Evolutionary conservation across 2,888 invertebrate genomes (phyloP), one percentile per base, ranked within the genome.

Genomic region (Caenorhabditis zanzibari): DNA sequence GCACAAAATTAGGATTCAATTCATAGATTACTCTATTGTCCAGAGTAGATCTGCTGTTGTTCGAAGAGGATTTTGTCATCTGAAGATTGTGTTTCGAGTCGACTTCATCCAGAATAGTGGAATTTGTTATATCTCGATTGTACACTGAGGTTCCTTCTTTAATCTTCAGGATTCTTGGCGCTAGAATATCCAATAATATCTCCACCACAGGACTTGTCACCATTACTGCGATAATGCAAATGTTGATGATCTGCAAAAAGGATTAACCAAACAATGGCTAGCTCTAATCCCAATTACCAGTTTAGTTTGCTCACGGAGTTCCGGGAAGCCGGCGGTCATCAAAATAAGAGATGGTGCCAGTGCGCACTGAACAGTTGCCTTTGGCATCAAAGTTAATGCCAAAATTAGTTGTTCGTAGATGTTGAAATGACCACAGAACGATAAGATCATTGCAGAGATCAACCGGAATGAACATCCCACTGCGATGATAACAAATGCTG

Each of bases 321-420:
- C 83, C 10, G 86, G 86, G 35, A 83, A 86, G 0, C 54, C 64
- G 32, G 74, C 49, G 9, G 83, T 69, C 32, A 71, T 56, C 0
- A 72, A 7, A 24, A 85, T 66, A 1, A 85, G 22, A 0, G 81
- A 81, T 10, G 86, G 86, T 22, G 81, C 83, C 35, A 86, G 64
- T 32, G 86, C 86, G 28, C 83, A 81, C 64, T 86, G 87, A 14
- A 87, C 83, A 14, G 87, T 87, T 1, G 84, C 87, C 61, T 84
- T 85, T 38, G 84, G 84, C 66, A 85, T 69, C 61, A 85, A 32
- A 0, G 84, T 68, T 7, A 85, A 24, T 7, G 82, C 52, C n/a
- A 87, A n/a, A 24, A 87, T 74, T 9, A 82, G 24, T 32, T 85
- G 81, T 52, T 87, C 87, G 19, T 63, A 71, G 32, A 81, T 61